A percentile compares a stretch with the other conserved stretches of the same genome.
These are phyloP conservation scores for Hyperoodon ampullatus DNA, from an alignment of 2,113 vertebrate genomes.

Conservation along the genomic window DNA sequence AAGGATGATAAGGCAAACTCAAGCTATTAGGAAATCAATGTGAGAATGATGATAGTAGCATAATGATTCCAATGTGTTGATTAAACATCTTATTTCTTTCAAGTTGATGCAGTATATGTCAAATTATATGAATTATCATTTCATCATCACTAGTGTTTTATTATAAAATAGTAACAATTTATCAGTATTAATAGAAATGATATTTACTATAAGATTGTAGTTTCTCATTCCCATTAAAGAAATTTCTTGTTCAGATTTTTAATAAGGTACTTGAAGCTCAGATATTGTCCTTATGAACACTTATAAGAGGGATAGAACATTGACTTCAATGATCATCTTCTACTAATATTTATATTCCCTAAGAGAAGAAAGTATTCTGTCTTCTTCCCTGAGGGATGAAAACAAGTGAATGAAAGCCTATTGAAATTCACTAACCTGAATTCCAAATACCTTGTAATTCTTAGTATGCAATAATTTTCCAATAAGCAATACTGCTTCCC, in stretches of 20 bases:
- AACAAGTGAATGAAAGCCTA: neutral
- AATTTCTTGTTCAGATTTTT: neutral
- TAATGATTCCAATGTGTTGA: neutral
- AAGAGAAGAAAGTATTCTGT: neutral
- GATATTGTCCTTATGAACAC: neutral
- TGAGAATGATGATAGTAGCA: neutral
- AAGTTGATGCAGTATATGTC: neutral
- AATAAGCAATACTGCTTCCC: neutral
- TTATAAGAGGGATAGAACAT: neutral
- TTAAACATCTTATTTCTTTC: neutral
- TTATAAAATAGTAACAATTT: neutral
- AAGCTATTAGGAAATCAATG: neutral
- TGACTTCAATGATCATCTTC: neutral
- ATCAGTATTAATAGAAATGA: neutral
- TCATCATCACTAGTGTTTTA: neutral
- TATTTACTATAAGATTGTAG: neutral
- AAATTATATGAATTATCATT: neutral
- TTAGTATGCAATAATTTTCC: neutral
- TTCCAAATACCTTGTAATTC: neutral
- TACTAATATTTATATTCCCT: neutral
- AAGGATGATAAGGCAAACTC: slow-evolving; percentile 58
- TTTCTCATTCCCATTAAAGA: neutral
- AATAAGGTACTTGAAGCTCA: neutral
- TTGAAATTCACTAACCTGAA: neutral
- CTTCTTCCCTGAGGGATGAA: neutral